phyloP scores from a whole-genome alignment of 2,797 vertebrate genomes.

The Syncerus caffer region DNA sequence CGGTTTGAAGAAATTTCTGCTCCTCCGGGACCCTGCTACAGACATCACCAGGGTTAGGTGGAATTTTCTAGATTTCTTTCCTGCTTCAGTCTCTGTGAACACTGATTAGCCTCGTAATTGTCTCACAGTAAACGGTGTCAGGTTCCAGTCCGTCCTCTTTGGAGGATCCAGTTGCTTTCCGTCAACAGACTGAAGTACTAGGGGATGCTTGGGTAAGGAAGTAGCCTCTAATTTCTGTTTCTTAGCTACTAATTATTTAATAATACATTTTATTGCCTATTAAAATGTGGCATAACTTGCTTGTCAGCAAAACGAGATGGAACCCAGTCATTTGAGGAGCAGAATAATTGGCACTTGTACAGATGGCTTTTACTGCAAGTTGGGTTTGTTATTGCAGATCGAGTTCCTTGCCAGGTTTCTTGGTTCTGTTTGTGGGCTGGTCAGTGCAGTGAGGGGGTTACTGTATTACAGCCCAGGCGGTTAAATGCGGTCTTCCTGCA shows the following conservation, averaged over 20 bases:
- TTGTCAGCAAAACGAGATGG: conserved; percentile 87
- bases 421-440: conserved; percentile 58
- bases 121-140: conserved; percentile 86
- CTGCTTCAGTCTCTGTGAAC: conserved; percentile 82
- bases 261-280: conserved; percentile 89
- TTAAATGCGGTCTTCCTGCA: conserved; percentile 21
- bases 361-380: conserved; percentile 84
- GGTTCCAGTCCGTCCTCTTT: conserved; percentile 82
- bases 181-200: conserved; percentile 82
- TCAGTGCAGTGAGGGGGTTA: conserved; percentile 48
- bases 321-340: conserved; percentile 83
- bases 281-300: conserved; percentile 86
- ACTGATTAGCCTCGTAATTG: conserved; percentile 88
- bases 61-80: conserved; percentile 88
- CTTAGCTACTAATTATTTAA: conserved; percentile 89
- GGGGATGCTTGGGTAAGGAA: conserved; percentile 80
- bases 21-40: conserved; percentile 83
- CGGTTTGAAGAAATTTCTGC: conserved; percentile 85
- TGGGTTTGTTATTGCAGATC: conserved; percentile 67
- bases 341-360: conserved; percentile 83
- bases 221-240: conserved; percentile 86
- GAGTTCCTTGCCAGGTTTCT: conserved; percentile 75
- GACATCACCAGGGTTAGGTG: conserved; percentile 83
- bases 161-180: conserved; percentile 82
- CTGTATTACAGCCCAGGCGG: conserved; percentile 43